These are phyloP conservation scores for Oxystoma pomonae DNA, from an alignment of 2,888 invertebrate species.

Conservation along the genomic window DNA sequence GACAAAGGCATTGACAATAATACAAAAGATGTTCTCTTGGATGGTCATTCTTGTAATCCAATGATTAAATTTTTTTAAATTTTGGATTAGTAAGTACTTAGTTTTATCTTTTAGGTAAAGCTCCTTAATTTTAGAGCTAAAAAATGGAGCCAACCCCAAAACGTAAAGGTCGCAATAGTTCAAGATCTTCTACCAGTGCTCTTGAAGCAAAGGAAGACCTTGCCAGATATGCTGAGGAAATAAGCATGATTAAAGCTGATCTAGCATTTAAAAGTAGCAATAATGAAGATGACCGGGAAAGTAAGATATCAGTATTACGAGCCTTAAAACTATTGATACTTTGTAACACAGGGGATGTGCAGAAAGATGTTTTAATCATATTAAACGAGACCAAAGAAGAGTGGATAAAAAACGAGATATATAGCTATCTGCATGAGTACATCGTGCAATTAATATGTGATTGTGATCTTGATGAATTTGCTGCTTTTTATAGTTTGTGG, in stretches of 20 bases:
- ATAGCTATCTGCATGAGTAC: neutral
- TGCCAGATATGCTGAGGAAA: conserved; percentile 1
- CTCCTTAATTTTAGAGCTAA: neutral
- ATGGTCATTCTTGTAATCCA: too few species aligned
- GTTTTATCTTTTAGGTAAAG: too few species aligned
- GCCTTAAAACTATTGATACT: conserved; percentile 11
- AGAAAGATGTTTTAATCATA: conserved; percentile 8
- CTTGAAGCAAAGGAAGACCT: neutral
- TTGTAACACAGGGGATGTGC: conserved; percentile 8
- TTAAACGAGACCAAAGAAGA: conserved; percentile 3
- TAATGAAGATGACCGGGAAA: neutral
- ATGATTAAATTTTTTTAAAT: too few species aligned
- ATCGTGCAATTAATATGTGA: neutral
- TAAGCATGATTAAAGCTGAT: conserved; percentile 8
- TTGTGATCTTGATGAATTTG: neutral
- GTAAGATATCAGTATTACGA: neutral
- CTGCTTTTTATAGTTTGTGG: neutral
- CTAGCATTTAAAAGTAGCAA: conserved; percentile 4
- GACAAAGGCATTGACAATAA: too few species aligned
- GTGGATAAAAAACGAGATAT: neutral
- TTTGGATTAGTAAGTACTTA: too few species aligned
- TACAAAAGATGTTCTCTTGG: too few species aligned
- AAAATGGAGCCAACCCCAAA: neutral
- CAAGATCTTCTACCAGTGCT: too few species aligned
- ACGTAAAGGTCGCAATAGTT: neutral